These are phyloP conservation scores for Magallana nippona DNA, from an alignment of 2,888 invertebrate species.

Conservation along the genomic window DNA sequence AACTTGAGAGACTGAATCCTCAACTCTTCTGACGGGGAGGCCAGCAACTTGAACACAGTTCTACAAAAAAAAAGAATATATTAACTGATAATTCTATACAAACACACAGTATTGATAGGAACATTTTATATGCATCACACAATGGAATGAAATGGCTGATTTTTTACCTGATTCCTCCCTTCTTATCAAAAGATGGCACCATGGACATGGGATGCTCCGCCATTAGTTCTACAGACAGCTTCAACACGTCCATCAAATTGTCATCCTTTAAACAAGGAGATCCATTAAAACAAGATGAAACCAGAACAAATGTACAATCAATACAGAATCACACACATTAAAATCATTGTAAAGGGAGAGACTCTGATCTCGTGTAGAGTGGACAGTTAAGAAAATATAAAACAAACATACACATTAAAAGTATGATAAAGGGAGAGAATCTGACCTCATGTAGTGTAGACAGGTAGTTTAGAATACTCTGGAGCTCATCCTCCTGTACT, in stretches of 20 bases:
- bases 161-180: slow-evolving; percentile 88
- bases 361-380: slow-evolving; percentile 94
- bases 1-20: slow-evolving; percentile 97
- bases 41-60: slow-evolving; percentile 97
- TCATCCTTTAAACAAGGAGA: slow-evolving; percentile 86
- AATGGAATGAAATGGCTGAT: background rate
- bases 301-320: background rate
- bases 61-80: slow-evolving; percentile 80
- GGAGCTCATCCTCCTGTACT: slow-evolving; percentile 98
- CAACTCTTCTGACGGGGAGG: slow-evolving; percentile 97
- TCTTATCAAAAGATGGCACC: slow-evolving; percentile 99
- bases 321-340: background rate
- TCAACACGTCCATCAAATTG: slow-evolving; percentile 97
- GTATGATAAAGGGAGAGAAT: background rate
- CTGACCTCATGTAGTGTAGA: slow-evolving; percentile 97
- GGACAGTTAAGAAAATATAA: too few relatives aligned
- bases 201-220: slow-evolving; percentile 99
- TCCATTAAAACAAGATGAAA: background rate
- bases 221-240: slow-evolving; percentile 97
- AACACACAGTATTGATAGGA: too few relatives aligned
- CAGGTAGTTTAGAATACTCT: slow-evolving; percentile 98
- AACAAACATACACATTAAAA: too few relatives aligned
- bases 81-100: background rate
- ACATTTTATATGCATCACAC: background rate
- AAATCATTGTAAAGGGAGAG: too few relatives aligned